A percentile compares a stretch with the other conserved stretches of the same genome.
These are phyloP conservation scores for Euura lappo DNA, from an alignment of 1,140 invertebrate species.

Conservation along the genomic window DNA sequence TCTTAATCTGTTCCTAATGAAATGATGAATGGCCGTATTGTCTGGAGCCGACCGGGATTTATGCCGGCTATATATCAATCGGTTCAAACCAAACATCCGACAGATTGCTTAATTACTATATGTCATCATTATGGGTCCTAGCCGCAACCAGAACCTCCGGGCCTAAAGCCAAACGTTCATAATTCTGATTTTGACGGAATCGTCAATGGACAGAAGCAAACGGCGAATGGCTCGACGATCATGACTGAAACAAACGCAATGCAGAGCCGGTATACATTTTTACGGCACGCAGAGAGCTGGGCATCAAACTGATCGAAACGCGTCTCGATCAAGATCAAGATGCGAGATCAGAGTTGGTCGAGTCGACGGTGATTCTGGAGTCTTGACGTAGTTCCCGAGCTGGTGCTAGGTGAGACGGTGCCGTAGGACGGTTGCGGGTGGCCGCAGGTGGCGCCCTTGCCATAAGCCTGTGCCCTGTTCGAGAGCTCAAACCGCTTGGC, in stretches of 20 bases:
- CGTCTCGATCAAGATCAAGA: slow-evolving; percentile 54
- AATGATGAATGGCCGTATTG: slow-evolving; percentile 44
- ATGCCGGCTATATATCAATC: slow-evolving; percentile 17
- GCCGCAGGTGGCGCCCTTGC: slow-evolving; percentile 56
- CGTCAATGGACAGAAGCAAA: too few relatives aligned
- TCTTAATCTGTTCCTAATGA: slow-evolving; percentile 42
- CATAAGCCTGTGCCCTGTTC: slow-evolving; percentile 37
- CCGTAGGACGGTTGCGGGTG: slow-evolving; percentile 55
- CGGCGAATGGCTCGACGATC: neutral
- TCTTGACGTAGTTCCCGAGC: slow-evolving; percentile 26
- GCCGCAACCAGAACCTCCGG: too few relatives aligned
- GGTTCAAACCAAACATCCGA: slow-evolving; percentile 10
- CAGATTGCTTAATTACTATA: slow-evolving; percentile 13
- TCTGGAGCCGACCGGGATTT: slow-evolving; percentile 19
- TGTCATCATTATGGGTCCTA: neutral
- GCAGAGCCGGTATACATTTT: neutral
- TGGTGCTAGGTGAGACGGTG: slow-evolving; percentile 45
- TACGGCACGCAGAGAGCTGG: neutral
- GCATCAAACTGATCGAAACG: slow-evolving; percentile 37
- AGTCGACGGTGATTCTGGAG: neutral
- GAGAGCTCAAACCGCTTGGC: neutral
- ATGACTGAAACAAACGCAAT: neutral
- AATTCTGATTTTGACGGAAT: too few relatives aligned
- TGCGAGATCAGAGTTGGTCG: slow-evolving; percentile 14
- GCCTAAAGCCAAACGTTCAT: too few relatives aligned